Conservation (phyloP, 2,113 vertebrate genomes). For the Corvus moneduloides region DNA sequence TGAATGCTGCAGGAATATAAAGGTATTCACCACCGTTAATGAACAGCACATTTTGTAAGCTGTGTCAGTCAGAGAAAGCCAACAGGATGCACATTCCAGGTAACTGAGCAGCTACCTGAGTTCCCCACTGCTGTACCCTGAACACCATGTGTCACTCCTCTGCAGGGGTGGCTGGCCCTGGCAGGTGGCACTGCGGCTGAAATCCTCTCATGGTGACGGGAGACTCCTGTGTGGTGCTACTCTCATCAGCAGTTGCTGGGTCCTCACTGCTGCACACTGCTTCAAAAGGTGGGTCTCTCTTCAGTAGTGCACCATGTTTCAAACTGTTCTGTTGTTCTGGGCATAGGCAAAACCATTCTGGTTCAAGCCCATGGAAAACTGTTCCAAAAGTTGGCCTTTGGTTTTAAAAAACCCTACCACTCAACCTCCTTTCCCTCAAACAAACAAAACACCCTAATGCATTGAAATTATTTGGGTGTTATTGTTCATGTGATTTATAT, state of each 20-base stretch:
- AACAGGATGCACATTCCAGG: not conserved
- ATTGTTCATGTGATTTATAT: not conserved
- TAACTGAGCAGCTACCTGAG: not conserved
- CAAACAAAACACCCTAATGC: not conserved
- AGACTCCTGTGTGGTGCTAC: conserved; percentile 93
- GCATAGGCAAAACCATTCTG: not conserved
- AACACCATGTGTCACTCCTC: not conserved
- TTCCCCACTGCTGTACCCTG: not conserved
- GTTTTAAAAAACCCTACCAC: not conserved
- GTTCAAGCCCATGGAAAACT: not conserved
- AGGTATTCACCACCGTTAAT: not conserved
- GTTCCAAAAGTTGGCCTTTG: not conserved
- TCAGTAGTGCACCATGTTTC: not conserved
- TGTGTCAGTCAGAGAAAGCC: not conserved
- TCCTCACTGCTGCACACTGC: conserved; percentile 94
- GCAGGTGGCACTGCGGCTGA: conserved; percentile 91
- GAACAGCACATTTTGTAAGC: not conserved
- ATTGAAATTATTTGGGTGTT: not conserved
- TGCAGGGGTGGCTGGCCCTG: conserved; percentile 93
- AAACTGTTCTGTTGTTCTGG: not conserved
- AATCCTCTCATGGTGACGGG: conserved; percentile 85
- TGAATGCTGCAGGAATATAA: not conserved
- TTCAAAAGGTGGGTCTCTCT: conserved; percentile 85
- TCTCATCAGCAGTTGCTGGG: conserved; percentile 94
- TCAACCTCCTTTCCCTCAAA: not conserved